Evolutionary conservation across 1,140 invertebrate species (phyloP), one percentile per base, ranked within the genome.

Genomic region (Caenorhabditis inopinata): DNA sequence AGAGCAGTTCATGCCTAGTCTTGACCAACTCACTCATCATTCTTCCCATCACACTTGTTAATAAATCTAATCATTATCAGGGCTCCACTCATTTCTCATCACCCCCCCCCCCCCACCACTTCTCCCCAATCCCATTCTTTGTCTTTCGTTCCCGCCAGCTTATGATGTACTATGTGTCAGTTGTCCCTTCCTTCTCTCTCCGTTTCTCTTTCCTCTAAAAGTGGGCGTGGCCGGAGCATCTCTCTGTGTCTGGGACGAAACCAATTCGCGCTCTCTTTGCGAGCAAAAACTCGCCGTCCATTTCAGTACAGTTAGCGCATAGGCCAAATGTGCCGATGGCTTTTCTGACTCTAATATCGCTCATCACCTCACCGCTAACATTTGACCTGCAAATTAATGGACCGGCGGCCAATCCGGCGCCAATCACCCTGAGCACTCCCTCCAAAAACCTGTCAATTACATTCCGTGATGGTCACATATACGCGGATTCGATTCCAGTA

Each of bases 81-180:
- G n/a, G n/a, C n/a, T n/a, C n/a, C n/a, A n/a, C n/a, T n/a, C n/a
- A n/a, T n/a, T n/a, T n/a, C n/a, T 68, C 38, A 68, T 68, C 58
- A 42, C 21, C 58, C 11, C 32, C 35, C n/a, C 38, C 27, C 32
- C 21, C 58, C 23, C 21, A 21, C 23, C n/a, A 11, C 32, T 42
- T 38, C 12, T 21, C 21, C 58, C 21, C n/a, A n/a, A n/a, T n/a
- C n/a, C n/a, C n/a, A n/a, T 21, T 68, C 53, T 58, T 29, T 68
- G 35, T 21, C 32, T 18, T 68, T 38, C 32, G 14, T 68, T 38
- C 58, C 32, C n/a, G 25, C 58, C 58, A 68, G 58, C 58, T 68
- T 68, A 68, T 68, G 58, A 68, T 68, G 58, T 68, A 68, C 58
- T 68, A 68, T 68, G 58, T 68, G 58, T 68, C 58, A 68, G 58